Conservation (phyloP, 2,797 vertebrate genomes). For the Coregonus suidteri region DNA sequence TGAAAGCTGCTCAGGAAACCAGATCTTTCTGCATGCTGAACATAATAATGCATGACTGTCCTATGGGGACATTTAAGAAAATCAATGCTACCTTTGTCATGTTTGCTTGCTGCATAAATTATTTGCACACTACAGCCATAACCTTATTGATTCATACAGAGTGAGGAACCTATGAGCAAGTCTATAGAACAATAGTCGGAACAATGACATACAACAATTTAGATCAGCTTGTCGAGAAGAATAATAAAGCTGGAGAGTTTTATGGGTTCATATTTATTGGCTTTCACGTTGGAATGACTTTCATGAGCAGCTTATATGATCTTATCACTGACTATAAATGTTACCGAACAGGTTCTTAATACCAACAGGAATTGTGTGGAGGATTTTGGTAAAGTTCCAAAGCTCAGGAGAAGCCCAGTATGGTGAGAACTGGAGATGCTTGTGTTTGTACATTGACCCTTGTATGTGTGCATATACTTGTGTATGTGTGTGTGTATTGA, state of each 20-base stretch:
- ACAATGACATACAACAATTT: conserved; percentile 48
- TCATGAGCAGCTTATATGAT: neutral
- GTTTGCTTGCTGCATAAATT: conserved; percentile 47
- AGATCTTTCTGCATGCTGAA: conserved; percentile 14
- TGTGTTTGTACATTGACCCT: neutral
- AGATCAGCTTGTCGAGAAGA: conserved; percentile 24
- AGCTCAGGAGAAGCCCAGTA: neutral
- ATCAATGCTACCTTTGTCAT: conserved; percentile 50
- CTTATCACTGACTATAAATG: neutral
- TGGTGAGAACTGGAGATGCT: neutral
- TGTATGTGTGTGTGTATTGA: neutral
- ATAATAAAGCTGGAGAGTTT: neutral
- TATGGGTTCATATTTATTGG: neutral
- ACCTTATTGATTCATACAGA: conserved; percentile 30
- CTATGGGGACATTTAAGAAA: conserved; percentile 45
- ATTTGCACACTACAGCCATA: conserved; percentile 45
- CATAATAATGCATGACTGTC: conserved; percentile 31
- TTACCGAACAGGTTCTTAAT: conserved; percentile 16
- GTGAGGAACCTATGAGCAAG: conserved; percentile 14
- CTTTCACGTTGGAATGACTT: neutral
- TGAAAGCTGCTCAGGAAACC: conserved; percentile 1
- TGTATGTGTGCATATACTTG: neutral
- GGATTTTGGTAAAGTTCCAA: neutral
- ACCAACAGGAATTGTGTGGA: neutral
- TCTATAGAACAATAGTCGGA: conserved; percentile 39